Percentiles rank a stretch among this genome's conserved stretches.
phyloP scores from a whole-genome alignment of 2,113 vertebrate genomes.

The Ochotona curzoniae region DNA sequence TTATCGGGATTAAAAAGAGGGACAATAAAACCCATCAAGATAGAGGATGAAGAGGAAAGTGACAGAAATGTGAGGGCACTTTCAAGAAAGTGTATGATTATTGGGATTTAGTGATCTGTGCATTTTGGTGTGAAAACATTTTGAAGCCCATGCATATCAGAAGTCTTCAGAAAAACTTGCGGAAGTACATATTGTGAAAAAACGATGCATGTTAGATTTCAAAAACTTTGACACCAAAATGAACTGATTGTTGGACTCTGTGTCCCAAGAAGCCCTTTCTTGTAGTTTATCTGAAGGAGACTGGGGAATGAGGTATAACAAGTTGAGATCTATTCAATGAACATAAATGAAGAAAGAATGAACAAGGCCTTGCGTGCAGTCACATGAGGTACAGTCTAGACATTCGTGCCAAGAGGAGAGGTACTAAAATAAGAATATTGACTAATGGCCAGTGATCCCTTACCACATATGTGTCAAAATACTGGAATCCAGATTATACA shows the following conservation, averaged over 20 bases:
- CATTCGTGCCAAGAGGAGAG: not conserved
- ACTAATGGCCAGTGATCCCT: not conserved
- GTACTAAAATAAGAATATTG: not conserved
- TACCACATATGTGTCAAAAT: not conserved
- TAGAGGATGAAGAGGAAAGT: not conserved
- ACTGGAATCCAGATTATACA: not conserved
- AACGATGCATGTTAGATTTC: no score
- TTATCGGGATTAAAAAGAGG: not conserved
- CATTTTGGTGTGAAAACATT: no score
- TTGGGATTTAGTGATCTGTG: no score
- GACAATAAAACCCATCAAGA: not conserved
- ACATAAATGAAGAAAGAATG: not conserved
- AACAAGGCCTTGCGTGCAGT: not conserved
- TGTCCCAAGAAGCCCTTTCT: no score
- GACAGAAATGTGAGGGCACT: not conserved
- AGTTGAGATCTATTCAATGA: not conserved
- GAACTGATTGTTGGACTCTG: no score
- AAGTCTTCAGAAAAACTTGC: no score
- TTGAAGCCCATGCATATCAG: no score
- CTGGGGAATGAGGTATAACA: not conserved
- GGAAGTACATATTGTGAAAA: no score
- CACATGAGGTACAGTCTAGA: not conserved
- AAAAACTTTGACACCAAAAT: no score
- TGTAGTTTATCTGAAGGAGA: not conserved
- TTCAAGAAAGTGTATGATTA: not conserved